Base-by-base conservation (phyloP, 1,140 invertebrate genomes). In the Tetranychus cinnabarinus region DNA sequence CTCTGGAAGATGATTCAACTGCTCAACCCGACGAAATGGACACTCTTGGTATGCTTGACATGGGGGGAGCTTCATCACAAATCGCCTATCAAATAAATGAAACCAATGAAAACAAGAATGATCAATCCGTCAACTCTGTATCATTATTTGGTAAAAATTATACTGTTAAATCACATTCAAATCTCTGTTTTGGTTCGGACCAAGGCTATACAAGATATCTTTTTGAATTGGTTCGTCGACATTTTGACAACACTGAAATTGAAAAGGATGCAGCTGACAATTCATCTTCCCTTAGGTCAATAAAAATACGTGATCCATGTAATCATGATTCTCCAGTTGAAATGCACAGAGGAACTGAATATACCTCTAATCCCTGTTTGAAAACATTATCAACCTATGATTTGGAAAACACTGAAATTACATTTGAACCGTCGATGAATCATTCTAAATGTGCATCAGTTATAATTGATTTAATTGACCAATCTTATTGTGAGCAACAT, bases 61-160 rank as follows among this genome's bases (percentile, higher is more conserved):
- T 78, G 63, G 77, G 77, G 42, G 77, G 77, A 56, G 77, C 77
- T 1, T 78, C 77, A 3, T 75, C 76, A 8, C 77, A 79, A 67
- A 75, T 78, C 12, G 72, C 75, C 0, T 76, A 75, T 67, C 2
- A 42, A 62, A 37, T 37, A n/a, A 42, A 34, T 12, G 12, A 15
- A 7, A 33, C 36, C 23, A 50, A 62, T 65, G 35, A 67, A 66
- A 8, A 58, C 39, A 13, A 46, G 35, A 48, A 61, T 31, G 46
- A 60, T 7, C 50, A 61, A n/a, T 55, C n/a, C 5, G 46, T 58
- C 10, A 39, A 62, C 13, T 36, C n/a, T n/a, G 50, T 62, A 7
- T 23, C 45, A 2, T 35, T 64, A 15, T 64, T 59, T 59, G 63
- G 63, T 4, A 58, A 10, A 31, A 52, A 62, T 31, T 54, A 64